Conservation (phyloP, 92 coral and sea anemone genomes). For the Epizoanthus fatuus region DNA sequence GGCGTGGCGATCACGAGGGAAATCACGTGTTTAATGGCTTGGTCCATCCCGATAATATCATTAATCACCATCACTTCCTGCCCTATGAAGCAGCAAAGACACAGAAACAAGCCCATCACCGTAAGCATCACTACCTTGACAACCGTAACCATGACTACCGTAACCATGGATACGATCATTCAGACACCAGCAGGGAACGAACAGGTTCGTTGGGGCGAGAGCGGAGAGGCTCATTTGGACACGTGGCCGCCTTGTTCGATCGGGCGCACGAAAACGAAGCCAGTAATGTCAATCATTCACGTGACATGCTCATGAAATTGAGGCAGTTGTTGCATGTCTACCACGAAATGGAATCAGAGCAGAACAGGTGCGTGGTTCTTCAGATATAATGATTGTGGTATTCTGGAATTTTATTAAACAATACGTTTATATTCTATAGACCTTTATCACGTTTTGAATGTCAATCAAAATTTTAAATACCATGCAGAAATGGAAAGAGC, state of each 20-base stretch:
- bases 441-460: too few relatives aligned
- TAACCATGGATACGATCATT: constrained; percentile 43
- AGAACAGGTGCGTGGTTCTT: constrained; percentile 13
- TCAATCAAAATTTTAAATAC: too few relatives aligned
- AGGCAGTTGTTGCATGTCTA: constrained; percentile 74
- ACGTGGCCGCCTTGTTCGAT: constrained; percentile 68
- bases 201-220: constrained; percentile 1
- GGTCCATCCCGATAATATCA: constrained; percentile 85
- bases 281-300: constrained; percentile 56
- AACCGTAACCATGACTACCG: constrained; percentile 59
- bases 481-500: too few relatives aligned
- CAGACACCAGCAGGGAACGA: constrained; percentile 16
- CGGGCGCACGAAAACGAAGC: constrained; percentile 70
- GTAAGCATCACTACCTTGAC: constrained; percentile 43
- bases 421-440: neutral
- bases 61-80: constrained; percentile 87
- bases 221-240: constrained; percentile 53
- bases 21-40: constrained; percentile 68
- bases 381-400: neutral
- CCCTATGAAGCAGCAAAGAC: constrained; percentile 81
- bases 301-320: constrained; percentile 70
- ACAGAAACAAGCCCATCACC: constrained; percentile 49
- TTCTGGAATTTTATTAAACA: neutral
- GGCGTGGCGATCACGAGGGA: neutral
- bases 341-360: constrained; percentile 76